Evolutionary conservation across 2,113 vertebrate genomes (phyloP), one percentile per base, ranked within the genome.

Genomic region (Bolborhynchus lineola): DNA sequence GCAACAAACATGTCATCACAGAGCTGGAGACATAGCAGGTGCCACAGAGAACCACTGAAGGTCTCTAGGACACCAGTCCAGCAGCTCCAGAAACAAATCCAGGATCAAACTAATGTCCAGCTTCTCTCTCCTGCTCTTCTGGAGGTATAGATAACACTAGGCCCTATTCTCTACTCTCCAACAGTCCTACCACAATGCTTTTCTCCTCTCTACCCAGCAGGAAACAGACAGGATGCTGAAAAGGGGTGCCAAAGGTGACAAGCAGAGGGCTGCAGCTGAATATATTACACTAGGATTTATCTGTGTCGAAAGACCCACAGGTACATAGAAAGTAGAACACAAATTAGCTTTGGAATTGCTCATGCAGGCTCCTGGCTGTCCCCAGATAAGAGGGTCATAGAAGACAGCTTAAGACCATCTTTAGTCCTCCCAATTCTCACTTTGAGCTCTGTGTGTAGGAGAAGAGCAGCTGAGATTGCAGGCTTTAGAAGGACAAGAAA

Each of bases 81-180:
- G 26, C 16, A 77, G 33, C 63, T 95, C 52, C 76, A 96, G 42
- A 83, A 91, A n/a, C 15, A 93, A 90, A 55, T 42, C 20, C 15
- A 37, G 11, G 19, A 89, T 69, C 44, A 77, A 35, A 11, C 76
- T 28, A 31, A 28, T 3, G 2, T 11, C 31, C 53, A 47, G 5
- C 23, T 69, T 74, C 39, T 68, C 41, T 39, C 20, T 81, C 13
- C 19, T 55, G 35, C 4, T 16, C 9, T 69, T 86, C 20, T 26
- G 63, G 18, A 67, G 8, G 8, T 13, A 10, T 3, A 37, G 29
- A 12, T 46, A 60, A 50, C 23, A 33, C 37, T 10, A 4, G 10
- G 5, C 7, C 15, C 15, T 74, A 24, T 62, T 57, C n/a, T 71
- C 9, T 71, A 12, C 16, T 44, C 6, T 42, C 4, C 21, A 35